Evolutionary conservation across 2,888 invertebrate species (phyloP).

Genomic region (Scelioninae gen. 2): DNA sequence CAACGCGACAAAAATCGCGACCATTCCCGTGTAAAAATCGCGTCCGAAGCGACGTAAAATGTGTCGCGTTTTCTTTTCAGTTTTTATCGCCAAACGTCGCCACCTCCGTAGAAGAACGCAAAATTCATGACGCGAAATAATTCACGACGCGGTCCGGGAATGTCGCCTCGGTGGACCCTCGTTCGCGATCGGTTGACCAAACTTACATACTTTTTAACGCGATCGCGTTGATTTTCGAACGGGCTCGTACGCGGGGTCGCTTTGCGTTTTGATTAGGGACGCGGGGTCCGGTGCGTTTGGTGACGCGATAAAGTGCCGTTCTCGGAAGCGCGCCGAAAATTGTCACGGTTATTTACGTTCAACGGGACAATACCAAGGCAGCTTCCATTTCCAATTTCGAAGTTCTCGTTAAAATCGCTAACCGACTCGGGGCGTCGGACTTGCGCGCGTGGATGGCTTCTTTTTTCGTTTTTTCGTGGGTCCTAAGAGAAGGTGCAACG

Average conservation of each 20-base stretch:
- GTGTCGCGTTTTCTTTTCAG: not conserved
- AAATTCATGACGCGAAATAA: too few relatives aligned
- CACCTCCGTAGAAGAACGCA: too few relatives aligned
- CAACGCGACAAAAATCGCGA: conserved; percentile 46
- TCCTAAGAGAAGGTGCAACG: conserved; percentile 50
- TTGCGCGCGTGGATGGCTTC: conserved; percentile 36
- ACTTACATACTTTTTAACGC: too few relatives aligned
- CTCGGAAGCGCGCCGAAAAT: not conserved
- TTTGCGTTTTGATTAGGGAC: too few relatives aligned
- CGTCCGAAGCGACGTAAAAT: conserved; percentile 1
- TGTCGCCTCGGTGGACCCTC: too few relatives aligned
- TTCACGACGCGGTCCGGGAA: too few relatives aligned
- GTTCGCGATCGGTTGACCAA: too few relatives aligned
- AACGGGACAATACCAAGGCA: too few relatives aligned
- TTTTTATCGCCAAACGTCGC: not conserved
- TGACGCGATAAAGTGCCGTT: too few relatives aligned
- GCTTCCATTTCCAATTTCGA: conserved; percentile 44
- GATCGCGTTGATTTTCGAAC: too few relatives aligned
- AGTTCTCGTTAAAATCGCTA: conserved; percentile 57
- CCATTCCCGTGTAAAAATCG: conserved; percentile 28
- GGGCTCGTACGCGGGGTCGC: too few relatives aligned
- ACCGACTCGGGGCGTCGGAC: conserved; percentile 45
- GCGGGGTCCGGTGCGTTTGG: too few relatives aligned
- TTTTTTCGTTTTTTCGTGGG: conserved; percentile 43
- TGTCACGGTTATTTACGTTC: conserved; percentile 23